A percentile compares a stretch with the other conserved stretches of the same genome.
These are phyloP conservation scores for Escarpia spicata DNA, from an alignment of 2,888 invertebrate genomes.

Conservation along the genomic window DNA sequence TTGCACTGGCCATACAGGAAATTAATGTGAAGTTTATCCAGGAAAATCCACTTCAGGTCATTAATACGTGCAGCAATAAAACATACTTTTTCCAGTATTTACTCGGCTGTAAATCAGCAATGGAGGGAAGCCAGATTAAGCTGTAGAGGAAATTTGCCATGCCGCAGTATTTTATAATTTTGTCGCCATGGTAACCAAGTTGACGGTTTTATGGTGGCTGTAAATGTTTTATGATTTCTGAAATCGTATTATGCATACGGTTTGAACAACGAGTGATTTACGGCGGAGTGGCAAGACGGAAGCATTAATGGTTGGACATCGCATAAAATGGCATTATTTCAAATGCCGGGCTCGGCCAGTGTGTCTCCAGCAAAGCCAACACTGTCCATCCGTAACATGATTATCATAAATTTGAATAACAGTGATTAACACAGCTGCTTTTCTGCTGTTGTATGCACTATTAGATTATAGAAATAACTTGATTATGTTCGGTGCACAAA, in stretches of 20 bases:
- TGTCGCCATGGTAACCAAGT: background rate
- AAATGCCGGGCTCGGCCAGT: background rate
- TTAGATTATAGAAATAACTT: conserved; percentile 5
- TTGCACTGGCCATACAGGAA: background rate
- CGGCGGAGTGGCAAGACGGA: background rate
- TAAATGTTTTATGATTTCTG: conserved; percentile 13
- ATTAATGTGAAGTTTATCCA: conserved; percentile 13
- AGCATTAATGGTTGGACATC: conserved; percentile 3
- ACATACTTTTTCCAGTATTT: conserved; percentile 16
- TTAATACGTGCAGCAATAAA: conserved; percentile 7
- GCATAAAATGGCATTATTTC: conserved; percentile 13
- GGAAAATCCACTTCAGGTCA: background rate
- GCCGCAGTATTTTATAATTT: conserved; percentile 12
- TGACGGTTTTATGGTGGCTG: conserved; percentile 13
- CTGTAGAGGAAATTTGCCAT: conserved; percentile 6
- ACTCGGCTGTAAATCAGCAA: background rate
- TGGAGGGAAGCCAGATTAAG: background rate
- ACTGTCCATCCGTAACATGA: background rate
- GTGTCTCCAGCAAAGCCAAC: background rate
- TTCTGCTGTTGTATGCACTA: conserved; percentile 3
- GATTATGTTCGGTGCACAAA: conserved; percentile 1
- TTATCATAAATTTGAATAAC: conserved; percentile 16
- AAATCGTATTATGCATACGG: conserved; percentile 16
- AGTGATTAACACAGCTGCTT: conserved; percentile 13
- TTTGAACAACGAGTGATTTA: conserved; percentile 6